phyloP scores from a whole-genome alignment of 2,113 vertebrate species.

The Siniperca knerii region DNA sequence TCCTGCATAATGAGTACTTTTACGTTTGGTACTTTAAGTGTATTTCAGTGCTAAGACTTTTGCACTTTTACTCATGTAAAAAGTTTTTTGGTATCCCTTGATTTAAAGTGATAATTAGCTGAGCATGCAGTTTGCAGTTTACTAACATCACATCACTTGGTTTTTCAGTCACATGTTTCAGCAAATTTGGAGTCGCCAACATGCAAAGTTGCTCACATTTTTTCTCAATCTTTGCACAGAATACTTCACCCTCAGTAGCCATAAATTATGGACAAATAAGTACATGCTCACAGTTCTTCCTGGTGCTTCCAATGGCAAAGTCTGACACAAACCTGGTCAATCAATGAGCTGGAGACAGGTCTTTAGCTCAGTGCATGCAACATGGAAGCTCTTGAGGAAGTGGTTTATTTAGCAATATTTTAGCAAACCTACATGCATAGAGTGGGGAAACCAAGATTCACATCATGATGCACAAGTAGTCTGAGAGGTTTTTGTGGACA shows the following conservation, averaged over 20 bases:
- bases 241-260: background rate
- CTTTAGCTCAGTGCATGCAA: background rate
- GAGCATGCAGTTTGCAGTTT: background rate
- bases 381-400: slow-evolving; percentile 52
- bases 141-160: too few species aligned
- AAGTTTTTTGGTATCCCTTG: too few species aligned
- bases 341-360: background rate
- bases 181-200: background rate
- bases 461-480: slow-evolving; percentile 19
- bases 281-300: background rate
- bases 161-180: background rate
- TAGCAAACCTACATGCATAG: slow-evolving; percentile 37
- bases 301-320: background rate
- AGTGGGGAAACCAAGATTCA: slow-evolving; percentile 29
- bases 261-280: background rate
- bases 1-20: background rate
- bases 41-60: background rate
- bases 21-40: background rate
- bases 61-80: background rate
- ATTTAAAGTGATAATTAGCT: background rate
- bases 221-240: background rate
- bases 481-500: slow-evolving; percentile 47
- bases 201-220: background rate
- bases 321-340: background rate
- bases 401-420: slow-evolving; percentile 57